These are phyloP conservation scores for Lomographa bimaculata DNA, from an alignment of 2,888 invertebrate genomes.

Conservation along the genomic window DNA sequence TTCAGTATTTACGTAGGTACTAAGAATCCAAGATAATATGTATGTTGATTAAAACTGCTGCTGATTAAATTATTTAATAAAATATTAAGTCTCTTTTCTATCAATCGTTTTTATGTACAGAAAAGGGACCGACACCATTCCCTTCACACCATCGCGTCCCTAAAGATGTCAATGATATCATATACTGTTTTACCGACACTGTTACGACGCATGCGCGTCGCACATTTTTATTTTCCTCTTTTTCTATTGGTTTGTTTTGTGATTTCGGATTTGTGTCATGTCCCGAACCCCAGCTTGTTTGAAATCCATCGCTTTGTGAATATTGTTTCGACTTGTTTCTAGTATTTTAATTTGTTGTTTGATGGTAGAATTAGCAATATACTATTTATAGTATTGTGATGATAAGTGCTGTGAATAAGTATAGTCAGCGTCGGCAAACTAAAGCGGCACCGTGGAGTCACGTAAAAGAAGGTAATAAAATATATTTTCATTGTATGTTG, in stretches of 20 bases:
- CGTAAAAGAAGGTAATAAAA: slow-evolving; percentile 82
- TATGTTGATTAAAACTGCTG: too few species aligned
- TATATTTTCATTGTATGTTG: slow-evolving; percentile 67
- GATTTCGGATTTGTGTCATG: slow-evolving; percentile 78
- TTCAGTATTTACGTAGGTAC: too few species aligned
- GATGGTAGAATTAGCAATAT: slow-evolving; percentile 68
- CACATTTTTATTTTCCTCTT: slow-evolving; percentile 63
- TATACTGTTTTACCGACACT: slow-evolving; percentile 64
- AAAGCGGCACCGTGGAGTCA: slow-evolving; percentile 85
- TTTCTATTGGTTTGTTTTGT: slow-evolving; percentile 80
- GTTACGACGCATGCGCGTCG: slow-evolving; percentile 72
- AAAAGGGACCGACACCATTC: too few species aligned
- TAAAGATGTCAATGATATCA: slow-evolving; percentile 49
- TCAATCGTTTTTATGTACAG: too few species aligned
- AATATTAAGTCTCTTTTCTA: too few species aligned
- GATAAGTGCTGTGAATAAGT: slow-evolving; percentile 82
- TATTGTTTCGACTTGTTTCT: slow-evolving; percentile 62
- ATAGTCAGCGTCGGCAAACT: slow-evolving; percentile 79
- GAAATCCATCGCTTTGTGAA: slow-evolving; percentile 66
- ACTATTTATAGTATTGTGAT: slow-evolving; percentile 77
- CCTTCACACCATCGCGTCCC: too few species aligned
- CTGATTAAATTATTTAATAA: too few species aligned
- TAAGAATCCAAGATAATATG: too few species aligned
- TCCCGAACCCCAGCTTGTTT: slow-evolving; percentile 70
- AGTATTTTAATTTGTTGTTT: slow-evolving; percentile 54